A percentile compares a stretch with the other conserved stretches of the same genome.
Evolutionary conservation across 2,888 invertebrate genomes (phyloP).

Genomic region (Congeria kusceri): DNA sequence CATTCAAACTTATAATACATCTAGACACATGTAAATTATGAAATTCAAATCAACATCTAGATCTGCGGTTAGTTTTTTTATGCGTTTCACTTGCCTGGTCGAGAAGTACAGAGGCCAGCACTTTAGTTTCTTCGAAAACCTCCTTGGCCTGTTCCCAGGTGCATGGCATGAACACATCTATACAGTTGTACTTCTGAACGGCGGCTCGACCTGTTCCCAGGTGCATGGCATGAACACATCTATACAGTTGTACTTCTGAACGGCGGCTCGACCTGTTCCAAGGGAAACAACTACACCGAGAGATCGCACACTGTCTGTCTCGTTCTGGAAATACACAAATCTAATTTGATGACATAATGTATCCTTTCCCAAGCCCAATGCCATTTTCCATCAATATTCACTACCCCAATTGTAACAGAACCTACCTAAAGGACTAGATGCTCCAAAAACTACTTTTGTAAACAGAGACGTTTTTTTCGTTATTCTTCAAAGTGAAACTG

Average conservation of each 20-base stretch:
- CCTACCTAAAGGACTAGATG: no score
- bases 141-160: constrained; percentile 89
- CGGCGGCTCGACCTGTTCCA: constrained; percentile 88
- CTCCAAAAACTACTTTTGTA: no score
- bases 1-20: neutral
- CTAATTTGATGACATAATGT: no score
- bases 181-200: constrained; percentile 93
- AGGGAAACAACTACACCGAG: constrained; percentile 90
- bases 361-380: no score
- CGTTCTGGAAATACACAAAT: constrained; percentile 68
- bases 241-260: constrained; percentile 87
- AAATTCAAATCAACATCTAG: no score
- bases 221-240: constrained; percentile 96
- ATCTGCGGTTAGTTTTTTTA: no score
- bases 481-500: no score
- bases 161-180: constrained; percentile 94
- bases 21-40: neutral
- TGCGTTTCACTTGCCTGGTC: neutral
- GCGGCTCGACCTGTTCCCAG: constrained; percentile 90
- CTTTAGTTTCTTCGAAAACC: constrained; percentile 90
- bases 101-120: constrained; percentile 91
- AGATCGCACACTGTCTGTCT: constrained; percentile 60
- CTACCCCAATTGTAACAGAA: no score
- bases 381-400: no score
- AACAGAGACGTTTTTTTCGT: no score